A percentile compares a stretch with the other conserved stretches of the same genome.
Evolutionary conservation across 2,113 vertebrate species (phyloP).

Genomic region (Candoia aspera): DNA sequence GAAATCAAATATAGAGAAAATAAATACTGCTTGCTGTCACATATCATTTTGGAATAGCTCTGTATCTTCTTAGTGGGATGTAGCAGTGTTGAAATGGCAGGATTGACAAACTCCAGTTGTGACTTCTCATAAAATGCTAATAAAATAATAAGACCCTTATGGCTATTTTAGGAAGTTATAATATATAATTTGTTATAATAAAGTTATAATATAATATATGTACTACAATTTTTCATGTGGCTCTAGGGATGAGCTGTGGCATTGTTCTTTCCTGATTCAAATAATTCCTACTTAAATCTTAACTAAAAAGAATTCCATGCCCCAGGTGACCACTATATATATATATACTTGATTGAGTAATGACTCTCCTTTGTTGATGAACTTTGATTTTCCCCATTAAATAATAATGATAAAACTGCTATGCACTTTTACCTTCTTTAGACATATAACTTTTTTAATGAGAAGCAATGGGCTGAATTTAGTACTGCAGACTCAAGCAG

Average conservation of each 20-base stretch:
- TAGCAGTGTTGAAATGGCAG: background rate
- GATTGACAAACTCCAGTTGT: conserved; percentile 43
- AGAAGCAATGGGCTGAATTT: conserved; percentile 49
- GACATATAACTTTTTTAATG: conserved; percentile 39
- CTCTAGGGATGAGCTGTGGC: conserved; percentile 53
- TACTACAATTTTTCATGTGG: fast-evolving
- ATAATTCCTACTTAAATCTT: conserved; percentile 61
- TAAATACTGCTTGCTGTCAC: background rate
- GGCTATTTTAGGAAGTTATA: conserved; percentile 51
- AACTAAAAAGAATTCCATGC: conserved; percentile 52
- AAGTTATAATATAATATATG: no score
- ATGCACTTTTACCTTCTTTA: conserved; percentile 49
- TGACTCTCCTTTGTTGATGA: conserved; percentile 47
- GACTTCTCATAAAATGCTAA: conserved; percentile 33
- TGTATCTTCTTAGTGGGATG: background rate
- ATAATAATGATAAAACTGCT: conserved; percentile 50
- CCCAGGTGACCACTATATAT: conserved; percentile 24
- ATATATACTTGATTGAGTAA: background rate
- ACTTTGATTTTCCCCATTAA: conserved; percentile 52
- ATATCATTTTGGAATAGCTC: background rate
- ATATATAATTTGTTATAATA: no score
- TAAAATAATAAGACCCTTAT: conserved; percentile 42
- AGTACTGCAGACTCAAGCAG: conserved; percentile 47
- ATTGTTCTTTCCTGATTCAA: conserved; percentile 54
- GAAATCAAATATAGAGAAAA: background rate